Percentiles rank a stretch among this genome's conserved stretches.
Conservation (phyloP, 2,797 vertebrate species). For the Microctenopoma lineatum region DNA sequence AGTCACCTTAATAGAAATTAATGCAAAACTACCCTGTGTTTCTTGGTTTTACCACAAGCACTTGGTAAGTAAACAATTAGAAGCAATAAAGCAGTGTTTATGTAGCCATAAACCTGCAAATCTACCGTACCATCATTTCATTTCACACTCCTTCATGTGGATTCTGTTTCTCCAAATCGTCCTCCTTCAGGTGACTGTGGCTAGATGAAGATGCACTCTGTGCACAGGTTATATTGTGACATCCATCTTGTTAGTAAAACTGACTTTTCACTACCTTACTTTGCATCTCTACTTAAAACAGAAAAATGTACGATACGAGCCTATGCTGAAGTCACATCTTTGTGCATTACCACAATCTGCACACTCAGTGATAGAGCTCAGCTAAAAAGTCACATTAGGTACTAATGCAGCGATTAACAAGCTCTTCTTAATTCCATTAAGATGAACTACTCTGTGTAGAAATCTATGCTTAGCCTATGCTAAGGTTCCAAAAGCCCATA, state of each 20-base stretch:
- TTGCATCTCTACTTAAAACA: background rate
- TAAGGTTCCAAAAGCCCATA: constrained; percentile 2
- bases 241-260: background rate
- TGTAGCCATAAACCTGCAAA: constrained; percentile 12
- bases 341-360: constrained; percentile 13
- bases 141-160: background rate
- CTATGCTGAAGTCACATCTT: constrained; percentile 11
- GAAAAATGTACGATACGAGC: background rate
- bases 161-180: constrained; percentile 7
- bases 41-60: no score
- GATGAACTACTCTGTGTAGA: constrained; percentile 12
- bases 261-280: background rate
- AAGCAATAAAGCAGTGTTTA: background rate
- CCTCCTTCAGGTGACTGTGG: background rate
- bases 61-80: no score
- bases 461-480: background rate
- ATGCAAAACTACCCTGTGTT: no score
- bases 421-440: constrained; percentile 56
- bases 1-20: no score
- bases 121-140: background rate
- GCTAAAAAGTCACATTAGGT: constrained; percentile 52
- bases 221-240: no score
- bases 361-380: constrained; percentile 16
- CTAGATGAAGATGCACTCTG: background rate
- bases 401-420: constrained; percentile 65